Evolutionary conservation across 1,140 invertebrate genomes (phyloP).

Genomic region (Eubasilissa regina): DNA sequence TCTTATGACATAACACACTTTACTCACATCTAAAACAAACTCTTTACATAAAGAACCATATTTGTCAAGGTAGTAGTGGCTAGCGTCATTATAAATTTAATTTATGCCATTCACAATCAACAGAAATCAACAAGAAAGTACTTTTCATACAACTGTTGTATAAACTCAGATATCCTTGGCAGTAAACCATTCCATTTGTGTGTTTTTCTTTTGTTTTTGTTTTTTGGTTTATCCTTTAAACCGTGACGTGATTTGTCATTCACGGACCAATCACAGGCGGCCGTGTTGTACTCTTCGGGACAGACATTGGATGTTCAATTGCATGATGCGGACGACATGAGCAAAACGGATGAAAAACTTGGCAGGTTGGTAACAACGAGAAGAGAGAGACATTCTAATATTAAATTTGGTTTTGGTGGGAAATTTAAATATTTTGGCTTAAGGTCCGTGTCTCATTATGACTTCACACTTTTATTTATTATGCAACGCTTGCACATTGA

Average conservation of each 20-base stretch:
- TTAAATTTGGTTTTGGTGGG: slow-evolving; percentile 24
- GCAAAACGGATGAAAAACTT: slow-evolving; percentile 55
- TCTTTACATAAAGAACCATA: too few relatives aligned
- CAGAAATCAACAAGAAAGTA: slow-evolving; percentile 20
- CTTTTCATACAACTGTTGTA: background rate
- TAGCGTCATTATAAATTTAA: background rate
- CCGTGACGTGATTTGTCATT: slow-evolving; percentile 26
- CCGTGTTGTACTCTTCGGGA: slow-evolving; percentile 46
- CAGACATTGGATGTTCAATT: slow-evolving; percentile 49
- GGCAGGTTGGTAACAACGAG: slow-evolving; percentile 55
- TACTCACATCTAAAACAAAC: too few relatives aligned
- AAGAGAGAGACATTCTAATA: slow-evolving; percentile 1
- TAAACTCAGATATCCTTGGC: background rate
- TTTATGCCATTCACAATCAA: background rate
- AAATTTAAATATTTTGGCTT: background rate
- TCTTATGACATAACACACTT: too few relatives aligned
- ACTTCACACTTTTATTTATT: too few relatives aligned
- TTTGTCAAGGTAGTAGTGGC: too few relatives aligned
- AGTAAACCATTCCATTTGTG: slow-evolving; percentile 47
- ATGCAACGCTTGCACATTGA: too few relatives aligned
- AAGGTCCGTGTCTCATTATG: too few relatives aligned
- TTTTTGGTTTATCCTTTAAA: slow-evolving; percentile 58
- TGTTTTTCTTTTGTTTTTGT: slow-evolving; percentile 51
- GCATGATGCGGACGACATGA: slow-evolving; percentile 56
- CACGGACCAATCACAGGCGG: slow-evolving; percentile 44